phyloP scores from a whole-genome alignment of 2,797 vertebrate species.

The Microctenopoma stevenorrisi region DNA sequence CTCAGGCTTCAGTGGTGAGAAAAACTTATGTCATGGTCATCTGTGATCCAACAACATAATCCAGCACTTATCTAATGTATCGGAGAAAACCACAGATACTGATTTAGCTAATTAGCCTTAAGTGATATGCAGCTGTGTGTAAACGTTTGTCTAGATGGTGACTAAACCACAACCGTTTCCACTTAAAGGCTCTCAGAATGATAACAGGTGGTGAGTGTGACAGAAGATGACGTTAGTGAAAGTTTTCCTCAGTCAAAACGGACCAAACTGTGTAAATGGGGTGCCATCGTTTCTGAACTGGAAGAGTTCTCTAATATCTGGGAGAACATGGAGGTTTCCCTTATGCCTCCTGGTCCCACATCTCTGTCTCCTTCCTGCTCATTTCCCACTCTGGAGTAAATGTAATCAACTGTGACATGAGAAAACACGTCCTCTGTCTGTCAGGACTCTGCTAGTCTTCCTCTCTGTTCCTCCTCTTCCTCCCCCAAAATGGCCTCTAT shows the following conservation, averaged over 20 bases:
- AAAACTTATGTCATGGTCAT: conserved; percentile 60
- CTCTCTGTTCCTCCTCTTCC: conserved; percentile 82
- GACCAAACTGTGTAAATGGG: conserved; percentile 44
- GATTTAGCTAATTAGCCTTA: conserved; percentile 12
- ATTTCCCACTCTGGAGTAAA: conserved; percentile 91
- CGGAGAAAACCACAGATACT: conserved; percentile 1
- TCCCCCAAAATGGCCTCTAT: conserved; percentile 78
- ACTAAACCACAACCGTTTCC: conserved; percentile 5
- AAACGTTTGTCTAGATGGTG: background rate
- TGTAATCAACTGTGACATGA: conserved; percentile 99
- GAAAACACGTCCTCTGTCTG: conserved; percentile 92
- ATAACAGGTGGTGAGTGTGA: conserved; percentile 9
- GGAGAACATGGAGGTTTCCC: conserved; percentile 63
- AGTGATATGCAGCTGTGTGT: conserved; percentile 10
- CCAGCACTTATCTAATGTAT: conserved; percentile 45
- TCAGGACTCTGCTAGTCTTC: conserved; percentile 91
- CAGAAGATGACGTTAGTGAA: background rate
- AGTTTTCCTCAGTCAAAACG: conserved; percentile 14
- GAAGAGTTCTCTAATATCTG: conserved; percentile 63
- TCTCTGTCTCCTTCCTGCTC: conserved; percentile 61
- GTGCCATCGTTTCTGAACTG: conserved; percentile 43
- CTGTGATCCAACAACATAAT: conserved; percentile 49
- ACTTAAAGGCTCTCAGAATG: conserved; percentile 11
- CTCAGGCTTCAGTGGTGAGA: conserved; percentile 38
- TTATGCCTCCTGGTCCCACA: conserved; percentile 33